These are phyloP conservation scores for Maccullochella peelii DNA, from an alignment of 2,113 vertebrate genomes.

Conservation along the genomic window DNA sequence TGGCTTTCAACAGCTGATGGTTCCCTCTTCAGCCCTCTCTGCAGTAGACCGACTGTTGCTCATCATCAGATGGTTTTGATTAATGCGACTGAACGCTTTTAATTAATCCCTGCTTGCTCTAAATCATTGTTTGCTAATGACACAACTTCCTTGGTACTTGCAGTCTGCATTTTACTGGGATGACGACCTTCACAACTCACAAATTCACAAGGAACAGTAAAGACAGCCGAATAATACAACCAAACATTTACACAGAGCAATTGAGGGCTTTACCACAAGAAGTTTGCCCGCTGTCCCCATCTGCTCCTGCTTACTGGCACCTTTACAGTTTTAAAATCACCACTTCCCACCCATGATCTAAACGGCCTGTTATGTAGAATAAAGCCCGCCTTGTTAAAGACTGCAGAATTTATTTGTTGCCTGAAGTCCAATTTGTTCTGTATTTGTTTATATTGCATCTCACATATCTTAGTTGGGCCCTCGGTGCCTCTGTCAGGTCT, in stretches of 20 bases:
- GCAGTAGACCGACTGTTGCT: conserved; percentile 20
- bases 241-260: conserved; percentile 63
- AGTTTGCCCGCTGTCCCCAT: conserved; percentile 56
- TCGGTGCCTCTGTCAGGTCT: conserved; percentile 12
- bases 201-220: conserved; percentile 58
- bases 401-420: conserved; percentile 63
- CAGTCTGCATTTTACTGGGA: conserved; percentile 20
- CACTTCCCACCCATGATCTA: conserved; percentile 43
- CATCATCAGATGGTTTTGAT: conserved; percentile 45
- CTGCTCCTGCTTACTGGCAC: conserved; percentile 74
- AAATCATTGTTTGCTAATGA: conserved; percentile 48
- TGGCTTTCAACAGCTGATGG: neutral
- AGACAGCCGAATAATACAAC: conserved; percentile 55
- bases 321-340: conserved; percentile 58
- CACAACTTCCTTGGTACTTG: conserved; percentile 23
- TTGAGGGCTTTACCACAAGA: conserved; percentile 41
- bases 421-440: conserved; percentile 61
- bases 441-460: conserved; percentile 64
- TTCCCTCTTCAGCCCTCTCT: neutral
- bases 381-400: conserved; percentile 61
- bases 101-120: conserved; percentile 2
- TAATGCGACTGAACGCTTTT: conserved; percentile 34
- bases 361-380: conserved; percentile 43
- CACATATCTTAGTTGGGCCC: conserved; percentile 37
- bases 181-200: conserved; percentile 42